phyloP scores from a whole-genome alignment of 2,888 invertebrate genomes.

The Rotaria magnacalcarata region DNA sequence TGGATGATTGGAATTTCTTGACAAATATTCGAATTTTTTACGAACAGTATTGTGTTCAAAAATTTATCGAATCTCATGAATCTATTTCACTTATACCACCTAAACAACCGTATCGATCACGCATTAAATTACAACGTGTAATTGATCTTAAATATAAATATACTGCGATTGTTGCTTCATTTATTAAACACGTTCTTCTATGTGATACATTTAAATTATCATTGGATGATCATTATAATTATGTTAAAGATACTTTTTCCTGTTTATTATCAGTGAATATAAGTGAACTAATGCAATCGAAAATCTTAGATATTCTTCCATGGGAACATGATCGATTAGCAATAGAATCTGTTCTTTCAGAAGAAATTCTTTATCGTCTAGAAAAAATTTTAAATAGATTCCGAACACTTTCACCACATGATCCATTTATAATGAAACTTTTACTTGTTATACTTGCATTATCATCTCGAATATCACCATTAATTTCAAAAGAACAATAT shows the following conservation, averaged over 20 bases:
- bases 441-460: neutral
- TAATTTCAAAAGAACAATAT: neutral
- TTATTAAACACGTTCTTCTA: neutral
- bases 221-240: neutral
- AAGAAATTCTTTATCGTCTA: neutral
- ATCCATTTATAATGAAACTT: neutral
- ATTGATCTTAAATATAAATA: neutral
- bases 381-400: neutral
- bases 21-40: neutral
- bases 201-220: neutral
- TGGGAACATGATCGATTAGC: constrained; percentile 16
- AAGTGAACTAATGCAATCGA: neutral
- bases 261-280: neutral
- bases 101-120: neutral
- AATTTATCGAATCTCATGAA: neutral
- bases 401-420: neutral
- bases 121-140: neutral
- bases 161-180: neutral
- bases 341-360: neutral
- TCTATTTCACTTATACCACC: neutral
- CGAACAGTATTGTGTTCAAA: neutral
- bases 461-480: neutral
- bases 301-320: neutral
- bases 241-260: neutral
- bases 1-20: neutral